Evolutionary conservation across 2,113 vertebrate genomes (phyloP), one percentile per base, ranked within the genome.

Genomic region (Toxotes chatareus): DNA sequence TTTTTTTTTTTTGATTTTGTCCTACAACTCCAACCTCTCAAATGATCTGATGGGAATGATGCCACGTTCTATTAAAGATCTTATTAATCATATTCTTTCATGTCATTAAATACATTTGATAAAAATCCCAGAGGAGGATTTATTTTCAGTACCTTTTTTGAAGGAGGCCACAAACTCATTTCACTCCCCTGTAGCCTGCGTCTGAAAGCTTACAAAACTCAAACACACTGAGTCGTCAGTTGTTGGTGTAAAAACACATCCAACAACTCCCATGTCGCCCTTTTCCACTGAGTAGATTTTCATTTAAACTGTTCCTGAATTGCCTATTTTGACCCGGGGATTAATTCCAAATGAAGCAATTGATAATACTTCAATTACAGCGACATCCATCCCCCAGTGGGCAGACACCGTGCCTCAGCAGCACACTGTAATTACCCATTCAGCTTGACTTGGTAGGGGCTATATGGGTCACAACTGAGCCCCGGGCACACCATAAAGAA

Each of bases 371-470:
- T 89, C 79, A 86, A 85, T 87, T 90, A 85, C 76, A 87, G 87
- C 17, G 42, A 82, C 67, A 84, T 79, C 71, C 64, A 79, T 82
- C 51, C 82, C 90, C 83, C 86, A 75, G 79, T 73, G 74, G 68
- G 74, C 61, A 76, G 87, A 86, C 72, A 72, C 62, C 42, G 82
- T 67, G 86, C 73, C 75, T 88, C 85, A 87, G 81, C 63, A 80
- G 73, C 78, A 82, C 36, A 68, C 85, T 87, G 82, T 93, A 92
- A 94, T 94, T 93, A 94, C 77, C 79, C 76, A 89, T 80, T 91
- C 82, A 80, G 81, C 85, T 88, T 82, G 76, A 76, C 88, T 87
- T 81, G 59, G 75, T 77, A 64, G 87, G 93, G 86, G 91, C 87
- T 92, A 92, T 79, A 13, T 88, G 86, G 91, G 89, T 82, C 89